Evolutionary conservation across 2,797 vertebrate species (phyloP).

Genomic region (Neostethus bicornis): DNA sequence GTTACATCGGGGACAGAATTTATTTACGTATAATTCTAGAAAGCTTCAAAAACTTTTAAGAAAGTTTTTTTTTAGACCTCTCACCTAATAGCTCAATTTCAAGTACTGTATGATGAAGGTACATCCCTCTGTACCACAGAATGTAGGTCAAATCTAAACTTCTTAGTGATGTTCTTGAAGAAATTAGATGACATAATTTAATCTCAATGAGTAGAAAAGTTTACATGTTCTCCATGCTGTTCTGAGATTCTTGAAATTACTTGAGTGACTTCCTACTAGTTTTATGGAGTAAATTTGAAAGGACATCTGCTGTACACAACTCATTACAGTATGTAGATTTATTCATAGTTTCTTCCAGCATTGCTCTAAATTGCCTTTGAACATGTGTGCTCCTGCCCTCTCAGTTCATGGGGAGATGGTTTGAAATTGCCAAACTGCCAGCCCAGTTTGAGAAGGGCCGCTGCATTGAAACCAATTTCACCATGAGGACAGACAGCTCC

Average conservation of each 20-base stretch:
- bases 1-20: neutral
- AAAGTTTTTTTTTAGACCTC: too few species aligned
- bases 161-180: neutral
- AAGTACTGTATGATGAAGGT: neutral
- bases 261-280: neutral
- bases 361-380: conserved; percentile 32
- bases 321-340: conserved; percentile 38
- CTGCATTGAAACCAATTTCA: conserved; percentile 90
- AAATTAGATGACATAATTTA: neutral
- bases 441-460: conserved; percentile 88
- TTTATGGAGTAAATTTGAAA: neutral
- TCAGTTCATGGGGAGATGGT: conserved; percentile 93
- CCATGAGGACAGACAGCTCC: conserved; percentile 80
- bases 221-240: neutral
- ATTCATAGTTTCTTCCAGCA: conserved; percentile 37
- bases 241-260: neutral
- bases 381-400: conserved; percentile 14
- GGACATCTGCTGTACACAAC: conserved; percentile 7
- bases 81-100: too few species aligned
- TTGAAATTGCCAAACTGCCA: conserved; percentile 90
- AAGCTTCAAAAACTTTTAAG: neutral
- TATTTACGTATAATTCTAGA: neutral
- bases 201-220: neutral
- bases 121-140: neutral
- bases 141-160: neutral